Evolutionary conservation across 2,797 vertebrate species (phyloP), one percentile per base, ranked within the genome.

Genomic region (Bovichtus diacanthus): DNA sequence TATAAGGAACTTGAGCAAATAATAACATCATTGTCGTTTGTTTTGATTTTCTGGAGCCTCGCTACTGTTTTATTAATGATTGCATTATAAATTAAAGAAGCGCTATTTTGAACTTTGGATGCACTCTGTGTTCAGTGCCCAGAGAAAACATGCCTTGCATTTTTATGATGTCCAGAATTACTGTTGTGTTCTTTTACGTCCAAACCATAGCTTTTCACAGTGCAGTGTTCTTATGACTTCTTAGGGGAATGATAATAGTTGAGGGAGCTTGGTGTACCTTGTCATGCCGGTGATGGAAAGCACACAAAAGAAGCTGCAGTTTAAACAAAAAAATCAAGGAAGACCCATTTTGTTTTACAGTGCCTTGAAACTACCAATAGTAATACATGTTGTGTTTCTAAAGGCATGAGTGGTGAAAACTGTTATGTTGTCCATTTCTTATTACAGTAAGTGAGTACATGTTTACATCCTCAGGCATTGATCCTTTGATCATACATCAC

Each of bases 11-110:
- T 21, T 43, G 36, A 39, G 49, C 44, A 70, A 78, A 71, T 56
- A 74, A 59, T 76, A 18, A 62, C 53, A 74, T 53, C 59, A 75
- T 56, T 65, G 43, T 29, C 19, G 25, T 60, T 56, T 86, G 59
- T 84, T 84, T 76, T 73, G 66, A 36, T 79, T 84, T 69, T 53
- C 62, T 61, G 19, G 10, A 60, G 73, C 58, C 38, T 44, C 1
- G 13, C 64, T 68, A 19, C 43, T 90, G 53, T 83, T 88, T 89
- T 85, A 90, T 90, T 88, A 82, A 90, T 87, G 70, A 1, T 19
- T 56, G n/a, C 64, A 83, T 84, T 76, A 79, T 81, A 56, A 87
- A 78, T 89, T 73, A 81, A 87, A 81, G 47, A 64, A 73, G 56
- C 23, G 2, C 41, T 43, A 18, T 49, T 78, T 74, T 85, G 77